Percentiles rank a stretch among this genome's conserved stretches.
These are phyloP conservation scores for Holocentrus rufus DNA, from an alignment of 2,797 vertebrate genomes.

Conservation along the genomic window DNA sequence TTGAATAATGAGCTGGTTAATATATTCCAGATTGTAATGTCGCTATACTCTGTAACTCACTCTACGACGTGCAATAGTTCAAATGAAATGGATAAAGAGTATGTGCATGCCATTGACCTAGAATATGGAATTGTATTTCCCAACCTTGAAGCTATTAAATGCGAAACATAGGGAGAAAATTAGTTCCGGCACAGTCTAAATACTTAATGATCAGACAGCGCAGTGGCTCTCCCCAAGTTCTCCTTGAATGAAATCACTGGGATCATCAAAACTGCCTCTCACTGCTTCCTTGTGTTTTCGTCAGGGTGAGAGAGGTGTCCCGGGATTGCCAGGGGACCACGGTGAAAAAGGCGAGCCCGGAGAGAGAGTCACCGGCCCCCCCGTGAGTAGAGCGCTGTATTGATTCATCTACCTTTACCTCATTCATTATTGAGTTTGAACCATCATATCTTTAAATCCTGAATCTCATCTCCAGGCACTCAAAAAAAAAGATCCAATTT, in stretches of 20 bases:
- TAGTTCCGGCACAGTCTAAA: conserved; percentile 46
- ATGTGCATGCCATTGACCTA: conserved; percentile 27
- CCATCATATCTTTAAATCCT: conserved; percentile 11
- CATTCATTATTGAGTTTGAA: conserved; percentile 51
- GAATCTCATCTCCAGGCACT: conserved; percentile 14
- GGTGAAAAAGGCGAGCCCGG: conserved; percentile 92
- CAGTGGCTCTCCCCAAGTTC: conserved; percentile 33
- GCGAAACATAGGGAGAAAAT: conserved; percentile 44
- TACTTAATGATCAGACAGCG: conserved; percentile 55
- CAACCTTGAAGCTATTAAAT: conserved; percentile 40
- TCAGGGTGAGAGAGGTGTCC: conserved; percentile 96
- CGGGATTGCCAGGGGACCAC: conserved; percentile 90
- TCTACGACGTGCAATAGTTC: not conserved
- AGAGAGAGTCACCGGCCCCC: conserved; percentile 81
- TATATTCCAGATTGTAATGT: not conserved
- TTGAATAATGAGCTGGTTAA: not conserved
- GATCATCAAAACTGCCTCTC: conserved; percentile 17
- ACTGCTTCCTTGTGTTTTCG: conserved; percentile 48
- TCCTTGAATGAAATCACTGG: conserved; percentile 27
- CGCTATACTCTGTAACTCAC: conserved; percentile 1
- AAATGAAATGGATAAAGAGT: conserved; percentile 45
- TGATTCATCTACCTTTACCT: conserved; percentile 34
- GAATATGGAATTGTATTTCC: conserved; percentile 11
- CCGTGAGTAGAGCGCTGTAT: conserved; percentile 83
- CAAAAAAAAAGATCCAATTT: conserved; percentile 34